Percentiles rank a stretch among this genome's conserved stretches.
These are phyloP conservation scores for Sycophila texana DNA, from an alignment of 2,888 invertebrate genomes.

Conservation along the genomic window DNA sequence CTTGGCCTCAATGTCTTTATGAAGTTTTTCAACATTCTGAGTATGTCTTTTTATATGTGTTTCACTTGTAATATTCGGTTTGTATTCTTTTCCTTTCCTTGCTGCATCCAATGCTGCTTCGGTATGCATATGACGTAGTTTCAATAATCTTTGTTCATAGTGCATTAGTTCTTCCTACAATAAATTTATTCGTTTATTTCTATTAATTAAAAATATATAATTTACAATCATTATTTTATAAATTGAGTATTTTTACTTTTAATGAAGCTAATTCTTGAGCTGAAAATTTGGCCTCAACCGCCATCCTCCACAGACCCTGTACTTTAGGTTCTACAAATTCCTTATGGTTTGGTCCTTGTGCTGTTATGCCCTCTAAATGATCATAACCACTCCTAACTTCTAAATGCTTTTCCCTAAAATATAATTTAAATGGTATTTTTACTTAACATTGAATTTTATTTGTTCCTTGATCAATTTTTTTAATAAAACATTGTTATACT, in stretches of 20 bases:
- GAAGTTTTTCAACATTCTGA: conserved; percentile 90
- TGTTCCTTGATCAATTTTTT: conserved; percentile 14
- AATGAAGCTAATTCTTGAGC: conserved; percentile 89
- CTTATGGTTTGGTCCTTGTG: conserved; percentile 86
- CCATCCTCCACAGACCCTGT: conserved; percentile 91
- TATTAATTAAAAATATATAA: conserved; percentile 16
- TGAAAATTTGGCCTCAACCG: conserved; percentile 87
- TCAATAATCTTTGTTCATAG: conserved; percentile 90
- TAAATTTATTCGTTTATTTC: conserved; percentile 28
- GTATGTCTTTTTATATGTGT: conserved; percentile 90
- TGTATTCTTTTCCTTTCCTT: conserved; percentile 80
- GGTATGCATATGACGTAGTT: conserved; percentile 88
- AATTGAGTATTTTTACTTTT: conserved; percentile 78
- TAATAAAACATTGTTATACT: conserved; percentile 62
- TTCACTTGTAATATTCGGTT: conserved; percentile 74
- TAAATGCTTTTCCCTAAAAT: conserved; percentile 82
- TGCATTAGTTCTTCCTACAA: conserved; percentile 87
- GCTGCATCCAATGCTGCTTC: conserved; percentile 86
- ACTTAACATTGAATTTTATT: conserved; percentile 6
- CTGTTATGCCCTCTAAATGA: conserved; percentile 83
- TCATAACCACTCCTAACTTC: conserved; percentile 88
- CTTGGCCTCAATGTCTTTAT: conserved; percentile 85
- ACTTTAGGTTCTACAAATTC: conserved; percentile 95
- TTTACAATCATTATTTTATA: not conserved
- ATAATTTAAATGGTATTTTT: not conserved